Evolutionary conservation across 2,888 invertebrate genomes (phyloP), one percentile per base, ranked within the genome.

Genomic region (Daptonema setosum): DNA sequence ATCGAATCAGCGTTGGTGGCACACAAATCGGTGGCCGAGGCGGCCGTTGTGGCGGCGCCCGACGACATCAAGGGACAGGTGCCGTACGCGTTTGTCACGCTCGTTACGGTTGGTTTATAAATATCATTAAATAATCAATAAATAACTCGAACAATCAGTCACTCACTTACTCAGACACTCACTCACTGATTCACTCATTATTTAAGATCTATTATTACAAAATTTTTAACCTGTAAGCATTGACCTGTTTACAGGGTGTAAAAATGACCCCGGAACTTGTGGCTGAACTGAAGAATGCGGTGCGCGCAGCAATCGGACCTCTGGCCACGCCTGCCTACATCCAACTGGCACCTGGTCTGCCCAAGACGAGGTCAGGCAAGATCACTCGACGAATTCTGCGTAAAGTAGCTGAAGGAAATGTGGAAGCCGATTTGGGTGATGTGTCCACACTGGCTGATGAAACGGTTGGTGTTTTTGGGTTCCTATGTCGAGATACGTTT

Each of bases 21-120:
- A 56, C 75, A 77, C 61, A 59, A 63, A 29, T 64, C 71, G 47
- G 84, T 97, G 0, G 81, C 90, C 0, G 97, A 97, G 73, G 86
- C 93, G 0, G 97, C 97, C 0, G 95, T 90, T 0, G 95, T 97
- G 0, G 83, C 91, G 5, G 83, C 84, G 63, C 87, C 90, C 0
- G 95, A 97, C 75, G 79, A 81, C 0, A 80, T 97, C 59, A 97
- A 97, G 74, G 95, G 97, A 28, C 88, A 95, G 73, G 87, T 88
- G 65, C 80, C 95, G 1, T 93, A 97, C 73, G 93, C 93, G 72
- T 97, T 93, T 73, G 81, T 97, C 22, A 88, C 87, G 0, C 80
- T 90, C n/a, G 83, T 81, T 66, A 81, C 85, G 60, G 83, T 72
- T 56, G 35, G 60, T 22, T 35, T 35, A 50, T n/a, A 14, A n/a